Conservation (phyloP, 2,113 vertebrate genomes). For the Sphaerodactylus townsendi region DNA sequence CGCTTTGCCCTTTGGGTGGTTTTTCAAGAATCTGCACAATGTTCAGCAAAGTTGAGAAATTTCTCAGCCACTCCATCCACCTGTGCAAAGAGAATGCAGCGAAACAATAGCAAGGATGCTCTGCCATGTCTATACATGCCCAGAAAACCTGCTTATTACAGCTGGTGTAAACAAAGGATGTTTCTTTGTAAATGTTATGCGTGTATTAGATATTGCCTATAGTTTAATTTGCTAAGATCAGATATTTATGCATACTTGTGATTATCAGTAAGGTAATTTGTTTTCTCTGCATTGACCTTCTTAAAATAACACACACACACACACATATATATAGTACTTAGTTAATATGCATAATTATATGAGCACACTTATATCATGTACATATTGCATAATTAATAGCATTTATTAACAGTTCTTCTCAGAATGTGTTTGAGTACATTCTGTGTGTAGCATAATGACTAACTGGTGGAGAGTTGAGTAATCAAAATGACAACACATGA, state of each 20-base stretch:
- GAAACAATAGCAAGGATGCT: constrained; percentile 60
- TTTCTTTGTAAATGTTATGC: constrained; percentile 58
- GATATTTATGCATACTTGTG: constrained; percentile 35
- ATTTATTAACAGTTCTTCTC: constrained; percentile 28
- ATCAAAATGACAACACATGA: not conserved
- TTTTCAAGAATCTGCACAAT: constrained; percentile 26
- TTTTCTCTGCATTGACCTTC: constrained; percentile 31
- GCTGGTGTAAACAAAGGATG: constrained; percentile 65
- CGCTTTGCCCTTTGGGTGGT: constrained; percentile 32
- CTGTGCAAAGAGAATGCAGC: constrained; percentile 31
- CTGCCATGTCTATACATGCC: constrained; percentile 61
- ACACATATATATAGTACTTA: not conserved
- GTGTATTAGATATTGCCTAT: constrained; percentile 28
- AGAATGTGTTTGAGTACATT: not conserved
- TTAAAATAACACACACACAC: not conserved
- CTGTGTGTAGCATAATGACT: not conserved
- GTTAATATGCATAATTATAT: not conserved
- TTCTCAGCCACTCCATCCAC: constrained; percentile 50
- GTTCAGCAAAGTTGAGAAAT: constrained; percentile 27
- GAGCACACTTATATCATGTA: not conserved
- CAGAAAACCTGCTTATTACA: constrained; percentile 51
- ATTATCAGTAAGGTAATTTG: constrained; percentile 49
- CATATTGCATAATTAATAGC: constrained; percentile 53
- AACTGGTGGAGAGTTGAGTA: not conserved
- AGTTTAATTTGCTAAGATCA: constrained; percentile 39